Evolutionary conservation across 1,140 invertebrate genomes (phyloP).

Genomic region (Drosophila ficusphila): DNA sequence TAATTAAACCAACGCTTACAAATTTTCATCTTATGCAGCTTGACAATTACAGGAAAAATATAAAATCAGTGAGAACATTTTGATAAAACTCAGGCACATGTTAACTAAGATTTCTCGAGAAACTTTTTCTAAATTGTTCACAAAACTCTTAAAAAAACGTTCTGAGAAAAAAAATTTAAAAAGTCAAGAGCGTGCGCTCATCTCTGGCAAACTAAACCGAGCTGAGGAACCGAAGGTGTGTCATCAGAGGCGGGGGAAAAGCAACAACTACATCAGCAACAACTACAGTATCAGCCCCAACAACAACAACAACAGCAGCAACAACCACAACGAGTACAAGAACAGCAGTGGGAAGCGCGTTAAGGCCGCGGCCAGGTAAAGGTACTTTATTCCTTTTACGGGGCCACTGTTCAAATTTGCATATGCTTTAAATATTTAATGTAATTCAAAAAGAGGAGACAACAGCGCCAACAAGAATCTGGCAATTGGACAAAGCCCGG

Average conservation of each 20-base stretch:
- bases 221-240: slow-evolving; percentile 23
- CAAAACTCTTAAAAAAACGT: no score
- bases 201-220: neutral
- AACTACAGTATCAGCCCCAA: slow-evolving; percentile 10
- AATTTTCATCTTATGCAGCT: no score
- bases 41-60: no score
- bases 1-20: no score
- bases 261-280: neutral
- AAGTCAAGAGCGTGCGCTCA: neutral
- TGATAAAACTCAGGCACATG: no score
- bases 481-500: slow-evolving; percentile 61
- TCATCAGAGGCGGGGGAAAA: slow-evolving; percentile 25
- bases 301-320: slow-evolving; percentile 8
- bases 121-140: no score
- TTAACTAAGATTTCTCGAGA: no score
- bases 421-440: slow-evolving; percentile 83
- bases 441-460: slow-evolving; percentile 76
- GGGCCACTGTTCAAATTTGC: slow-evolving; percentile 79
- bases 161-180: neutral
- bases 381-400: slow-evolving; percentile 62
- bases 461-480: slow-evolving; percentile 45
- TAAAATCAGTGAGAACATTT: no score
- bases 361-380: slow-evolving; percentile 57
- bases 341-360: slow-evolving; percentile 34
- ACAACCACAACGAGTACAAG: slow-evolving; percentile 20